phyloP scores from a whole-genome alignment of 2,888 invertebrate genomes.

The Drosophila helvetica region DNA sequence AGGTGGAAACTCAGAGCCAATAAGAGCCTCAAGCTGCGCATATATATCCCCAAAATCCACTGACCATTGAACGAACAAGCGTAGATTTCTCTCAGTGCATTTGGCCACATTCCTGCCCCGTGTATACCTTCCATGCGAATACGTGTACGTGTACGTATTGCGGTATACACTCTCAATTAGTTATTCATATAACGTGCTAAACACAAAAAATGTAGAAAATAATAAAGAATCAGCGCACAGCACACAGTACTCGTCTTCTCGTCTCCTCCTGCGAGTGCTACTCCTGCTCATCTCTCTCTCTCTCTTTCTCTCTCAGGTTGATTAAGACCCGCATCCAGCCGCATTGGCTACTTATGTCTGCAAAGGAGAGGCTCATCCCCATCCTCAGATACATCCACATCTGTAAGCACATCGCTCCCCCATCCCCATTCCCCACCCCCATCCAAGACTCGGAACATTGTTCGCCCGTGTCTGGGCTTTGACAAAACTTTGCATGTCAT shows the following conservation, averaged over 20 bases:
- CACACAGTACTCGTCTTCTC: too few species aligned
- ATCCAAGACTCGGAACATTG: slow-evolving; percentile 45
- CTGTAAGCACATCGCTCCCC: slow-evolving; percentile 37
- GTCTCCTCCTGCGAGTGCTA: background rate
- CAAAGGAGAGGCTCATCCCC: slow-evolving; percentile 11
- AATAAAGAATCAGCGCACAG: slow-evolving; percentile 35
- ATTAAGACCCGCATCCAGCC: slow-evolving; percentile 68
- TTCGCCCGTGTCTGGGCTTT: slow-evolving; percentile 69
- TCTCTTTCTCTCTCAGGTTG: slow-evolving; percentile 46
- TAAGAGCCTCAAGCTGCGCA: too few species aligned
- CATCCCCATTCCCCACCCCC: too few species aligned
- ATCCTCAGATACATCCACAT: slow-evolving; percentile 6
- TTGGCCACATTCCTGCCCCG: slow-evolving; percentile 7
- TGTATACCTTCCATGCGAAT: background rate
- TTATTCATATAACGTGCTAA: slow-evolving; percentile 75
- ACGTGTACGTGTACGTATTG: slow-evolving; percentile 31
- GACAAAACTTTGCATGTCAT: slow-evolving; percentile 76
- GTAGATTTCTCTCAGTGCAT: slow-evolving; percentile 13
- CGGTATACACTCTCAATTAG: slow-evolving; percentile 73
- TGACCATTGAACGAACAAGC: background rate
- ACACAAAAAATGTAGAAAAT: slow-evolving; percentile 44
- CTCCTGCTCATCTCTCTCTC: background rate
- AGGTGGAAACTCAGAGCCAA: background rate
- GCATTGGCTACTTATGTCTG: slow-evolving; percentile 64
- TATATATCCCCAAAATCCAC: too few species aligned